Evolutionary conservation across 2,888 invertebrate genomes (phyloP).

Genomic region (Brachypalpus laphriformis): DNA sequence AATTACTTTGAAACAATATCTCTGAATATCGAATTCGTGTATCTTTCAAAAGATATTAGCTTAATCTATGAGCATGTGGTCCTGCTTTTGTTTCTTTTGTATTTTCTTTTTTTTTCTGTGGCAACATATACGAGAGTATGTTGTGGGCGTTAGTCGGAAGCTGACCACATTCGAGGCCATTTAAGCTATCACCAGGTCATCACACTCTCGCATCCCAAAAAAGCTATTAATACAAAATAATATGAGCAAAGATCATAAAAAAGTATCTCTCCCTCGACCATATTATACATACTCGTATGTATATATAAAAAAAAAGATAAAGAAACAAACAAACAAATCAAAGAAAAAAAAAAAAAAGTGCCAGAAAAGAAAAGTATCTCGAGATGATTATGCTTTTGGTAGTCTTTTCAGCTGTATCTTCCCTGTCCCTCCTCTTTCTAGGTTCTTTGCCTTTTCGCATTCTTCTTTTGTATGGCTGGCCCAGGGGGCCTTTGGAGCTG

Average conservation of each 20-base stretch:
- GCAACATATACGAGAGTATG: constrained; percentile 42
- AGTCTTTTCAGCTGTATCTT: neutral
- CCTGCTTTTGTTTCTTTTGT: neutral
- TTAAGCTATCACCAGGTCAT: constrained; percentile 72
- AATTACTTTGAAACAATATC: constrained; percentile 35
- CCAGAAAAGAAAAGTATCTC: constrained; percentile 69
- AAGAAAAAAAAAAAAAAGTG: constrained; percentile 29
- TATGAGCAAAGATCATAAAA: constrained; percentile 56
- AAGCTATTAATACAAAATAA: constrained; percentile 69
- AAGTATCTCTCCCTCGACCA: constrained; percentile 50
- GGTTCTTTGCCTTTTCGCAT: constrained; percentile 2
- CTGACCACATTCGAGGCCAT: constrained; percentile 72
- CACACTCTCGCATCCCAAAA: constrained; percentile 69
- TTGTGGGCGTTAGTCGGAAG: constrained; percentile 73
- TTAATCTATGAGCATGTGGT: constrained; percentile 41
- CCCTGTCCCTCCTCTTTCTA: neutral
- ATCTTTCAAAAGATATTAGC: constrained; percentile 30
- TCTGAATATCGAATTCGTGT: neutral
- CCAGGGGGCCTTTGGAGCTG: constrained; percentile 40
- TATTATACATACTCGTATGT: too few relatives aligned
- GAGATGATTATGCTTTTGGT: constrained; percentile 67
- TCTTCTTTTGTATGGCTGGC: constrained; percentile 25
- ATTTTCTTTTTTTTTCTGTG: constrained; percentile 21
- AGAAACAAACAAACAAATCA: constrained; percentile 4
- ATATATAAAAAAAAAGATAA: constrained; percentile 16